Evolutionary conservation across 2,888 invertebrate species (phyloP).

Genomic region (Uropetala carovei): DNA sequence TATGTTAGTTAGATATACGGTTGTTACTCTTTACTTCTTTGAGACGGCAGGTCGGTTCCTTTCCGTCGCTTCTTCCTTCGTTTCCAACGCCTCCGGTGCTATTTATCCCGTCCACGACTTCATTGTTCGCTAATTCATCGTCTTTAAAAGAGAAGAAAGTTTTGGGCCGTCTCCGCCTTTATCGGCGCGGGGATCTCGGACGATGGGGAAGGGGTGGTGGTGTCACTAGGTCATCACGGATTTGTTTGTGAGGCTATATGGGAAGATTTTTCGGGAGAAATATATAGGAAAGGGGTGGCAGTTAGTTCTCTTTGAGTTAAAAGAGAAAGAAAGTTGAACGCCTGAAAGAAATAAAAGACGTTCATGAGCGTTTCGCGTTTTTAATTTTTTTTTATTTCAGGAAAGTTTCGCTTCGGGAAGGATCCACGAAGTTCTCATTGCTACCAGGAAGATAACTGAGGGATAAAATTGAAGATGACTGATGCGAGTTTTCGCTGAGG

Average conservation of each 20-base stretch:
- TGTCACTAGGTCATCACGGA: slow-evolving; percentile 58
- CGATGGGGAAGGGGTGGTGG: background rate
- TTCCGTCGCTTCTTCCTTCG: background rate
- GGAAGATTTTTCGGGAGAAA: slow-evolving; percentile 12
- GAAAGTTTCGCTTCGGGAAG: background rate
- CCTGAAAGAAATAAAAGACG: background rate
- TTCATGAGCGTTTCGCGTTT: background rate
- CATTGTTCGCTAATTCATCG: slow-evolving; percentile 53
- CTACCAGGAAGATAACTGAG: background rate
- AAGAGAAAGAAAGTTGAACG: slow-evolving; percentile 11
- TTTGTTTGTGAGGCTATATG: background rate
- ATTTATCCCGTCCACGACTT: background rate
- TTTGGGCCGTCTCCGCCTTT: slow-evolving; percentile 11
- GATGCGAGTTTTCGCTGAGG: no score
- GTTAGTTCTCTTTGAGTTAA: background rate
- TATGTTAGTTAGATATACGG: no score
- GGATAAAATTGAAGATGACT: no score
- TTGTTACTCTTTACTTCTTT: no score
- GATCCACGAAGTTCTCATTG: background rate
- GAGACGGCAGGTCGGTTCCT: background rate
- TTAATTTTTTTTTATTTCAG: background rate
- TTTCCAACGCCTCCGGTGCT: background rate
- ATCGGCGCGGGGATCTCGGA: slow-evolving; percentile 19
- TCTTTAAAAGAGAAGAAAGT: slow-evolving; percentile 42
- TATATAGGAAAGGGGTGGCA: background rate